Conservation (phyloP, 1,140 invertebrate species). For the Gryon sp. region DNA sequence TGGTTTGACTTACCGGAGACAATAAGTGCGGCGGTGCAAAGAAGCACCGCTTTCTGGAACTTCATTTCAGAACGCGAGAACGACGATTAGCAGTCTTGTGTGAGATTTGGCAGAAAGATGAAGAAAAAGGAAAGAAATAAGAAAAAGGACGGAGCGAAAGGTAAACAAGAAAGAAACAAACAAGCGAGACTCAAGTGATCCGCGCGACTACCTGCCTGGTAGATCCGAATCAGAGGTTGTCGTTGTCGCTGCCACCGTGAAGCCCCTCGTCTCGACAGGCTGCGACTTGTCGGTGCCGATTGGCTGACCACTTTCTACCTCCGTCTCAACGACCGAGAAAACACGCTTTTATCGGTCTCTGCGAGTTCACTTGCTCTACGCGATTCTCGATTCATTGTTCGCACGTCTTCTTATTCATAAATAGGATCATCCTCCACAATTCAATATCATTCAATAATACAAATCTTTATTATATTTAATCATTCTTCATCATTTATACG, state of each 20-base stretch:
- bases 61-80: too few species aligned
- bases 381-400: too few species aligned
- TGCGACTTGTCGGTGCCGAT: slow-evolving; percentile 68
- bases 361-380: too few species aligned
- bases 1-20: slow-evolving; percentile 68
- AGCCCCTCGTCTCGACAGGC: slow-evolving; percentile 67
- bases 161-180: too few species aligned
- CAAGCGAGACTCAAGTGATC: slow-evolving; percentile 60
- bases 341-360: slow-evolving; percentile 68
- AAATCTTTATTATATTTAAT: too few species aligned
- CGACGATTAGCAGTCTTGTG: too few species aligned
- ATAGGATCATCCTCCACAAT: slow-evolving; percentile 45
- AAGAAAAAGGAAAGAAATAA: too few species aligned
- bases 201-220: slow-evolving; percentile 65
- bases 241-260: slow-evolving; percentile 50
- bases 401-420: slow-evolving; percentile 36
- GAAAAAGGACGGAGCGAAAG: slow-evolving; percentile 22
- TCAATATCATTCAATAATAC: too few species aligned
- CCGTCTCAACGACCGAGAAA: slow-evolving; percentile 69
- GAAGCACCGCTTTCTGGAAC: slow-evolving; percentile 62
- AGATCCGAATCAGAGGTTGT: too few species aligned
- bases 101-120: too few species aligned
- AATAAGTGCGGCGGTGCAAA: slow-evolving; percentile 67
- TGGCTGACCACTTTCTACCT: slow-evolving; percentile 78
- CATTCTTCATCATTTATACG: too few species aligned